Evolutionary conservation across 2,888 invertebrate species (phyloP).

Genomic region (Netelia virgata): DNA sequence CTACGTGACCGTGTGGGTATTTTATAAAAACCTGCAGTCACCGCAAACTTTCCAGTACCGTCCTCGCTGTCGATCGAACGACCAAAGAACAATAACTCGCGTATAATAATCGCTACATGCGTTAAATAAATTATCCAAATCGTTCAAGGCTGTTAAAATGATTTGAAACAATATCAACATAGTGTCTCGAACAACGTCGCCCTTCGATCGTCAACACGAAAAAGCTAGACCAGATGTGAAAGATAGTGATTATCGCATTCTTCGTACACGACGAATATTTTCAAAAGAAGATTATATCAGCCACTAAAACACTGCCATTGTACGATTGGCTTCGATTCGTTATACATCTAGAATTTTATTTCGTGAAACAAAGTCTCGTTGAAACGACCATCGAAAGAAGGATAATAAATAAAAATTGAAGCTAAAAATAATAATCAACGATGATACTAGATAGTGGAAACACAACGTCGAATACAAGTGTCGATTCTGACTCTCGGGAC

Average conservation of each 20-base stretch:
- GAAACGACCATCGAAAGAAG: background rate
- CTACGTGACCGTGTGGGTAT: slow-evolving; percentile 3
- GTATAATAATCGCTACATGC: background rate
- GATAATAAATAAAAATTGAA: background rate
- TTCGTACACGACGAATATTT: slow-evolving; percentile 42
- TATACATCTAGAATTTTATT: background rate
- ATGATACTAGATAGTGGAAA: slow-evolving; percentile 19
- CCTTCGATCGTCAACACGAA: background rate
- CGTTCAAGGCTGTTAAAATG: background rate
- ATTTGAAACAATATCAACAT: background rate
- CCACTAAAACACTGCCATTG: background rate
- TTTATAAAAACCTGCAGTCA: slow-evolving; percentile 50
- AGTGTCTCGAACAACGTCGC: background rate
- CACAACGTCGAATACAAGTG: slow-evolving; percentile 15
- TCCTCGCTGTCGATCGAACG: slow-evolving; percentile 26
- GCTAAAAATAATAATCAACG: background rate
- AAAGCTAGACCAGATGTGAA: background rate
- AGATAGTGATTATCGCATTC: slow-evolving; percentile 20
- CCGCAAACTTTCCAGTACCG: slow-evolving; percentile 48
- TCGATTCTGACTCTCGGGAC: slow-evolving; percentile 82
- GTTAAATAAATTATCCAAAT: background rate
- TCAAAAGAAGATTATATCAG: background rate
- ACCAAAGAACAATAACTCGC: slow-evolving; percentile 7
- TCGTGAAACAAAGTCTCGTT: background rate
- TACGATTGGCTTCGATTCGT: background rate